These are phyloP conservation scores for Drosophila parvula DNA, from an alignment of 1,140 invertebrate species.

Conservation along the genomic window DNA sequence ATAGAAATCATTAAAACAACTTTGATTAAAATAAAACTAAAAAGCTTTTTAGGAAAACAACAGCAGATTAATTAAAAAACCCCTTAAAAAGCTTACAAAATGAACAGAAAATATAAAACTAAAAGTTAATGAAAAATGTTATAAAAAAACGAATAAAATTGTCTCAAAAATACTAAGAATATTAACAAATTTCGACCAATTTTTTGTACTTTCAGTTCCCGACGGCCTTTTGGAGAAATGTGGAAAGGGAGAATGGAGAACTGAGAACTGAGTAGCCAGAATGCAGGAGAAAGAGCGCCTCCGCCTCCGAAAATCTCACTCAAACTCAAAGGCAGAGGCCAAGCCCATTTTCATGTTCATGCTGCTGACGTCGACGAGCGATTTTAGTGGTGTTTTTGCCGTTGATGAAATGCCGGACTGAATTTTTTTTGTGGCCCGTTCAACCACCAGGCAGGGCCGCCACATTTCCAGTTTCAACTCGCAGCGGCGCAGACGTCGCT, in stretches of 20 bases:
- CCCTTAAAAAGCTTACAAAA: background rate
- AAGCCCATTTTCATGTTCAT: slow-evolving; percentile 65
- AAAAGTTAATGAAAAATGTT: no score
- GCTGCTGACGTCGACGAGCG: slow-evolving; percentile 19
- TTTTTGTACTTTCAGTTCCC: slow-evolving; percentile 17
- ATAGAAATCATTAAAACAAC: background rate
- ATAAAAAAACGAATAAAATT: background rate
- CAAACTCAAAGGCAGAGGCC: slow-evolving; percentile 56
- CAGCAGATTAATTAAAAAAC: no score
- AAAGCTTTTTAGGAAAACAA: background rate
- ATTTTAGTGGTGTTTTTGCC: slow-evolving; percentile 36
- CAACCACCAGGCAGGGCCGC: slow-evolving; percentile 54
- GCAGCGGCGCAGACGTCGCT: slow-evolving; percentile 69
- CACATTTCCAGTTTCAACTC: slow-evolving; percentile 68
- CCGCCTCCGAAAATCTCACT: slow-evolving; percentile 53
- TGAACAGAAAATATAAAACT: background rate
- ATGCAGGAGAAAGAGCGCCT: slow-evolving; percentile 37
- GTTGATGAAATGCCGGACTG: slow-evolving; percentile 62
- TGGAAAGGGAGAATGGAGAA: slow-evolving; percentile 11
- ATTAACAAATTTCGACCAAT: background rate
- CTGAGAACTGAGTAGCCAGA: background rate
- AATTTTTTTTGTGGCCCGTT: slow-evolving; percentile 62
- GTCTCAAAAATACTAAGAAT: background rate
- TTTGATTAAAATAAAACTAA: background rate
- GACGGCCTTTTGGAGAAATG: slow-evolving; percentile 12